Evolutionary conservation across 1,140 invertebrate genomes (phyloP), one percentile per base, ranked within the genome.

Genomic region (Drosophila triauraria): DNA sequence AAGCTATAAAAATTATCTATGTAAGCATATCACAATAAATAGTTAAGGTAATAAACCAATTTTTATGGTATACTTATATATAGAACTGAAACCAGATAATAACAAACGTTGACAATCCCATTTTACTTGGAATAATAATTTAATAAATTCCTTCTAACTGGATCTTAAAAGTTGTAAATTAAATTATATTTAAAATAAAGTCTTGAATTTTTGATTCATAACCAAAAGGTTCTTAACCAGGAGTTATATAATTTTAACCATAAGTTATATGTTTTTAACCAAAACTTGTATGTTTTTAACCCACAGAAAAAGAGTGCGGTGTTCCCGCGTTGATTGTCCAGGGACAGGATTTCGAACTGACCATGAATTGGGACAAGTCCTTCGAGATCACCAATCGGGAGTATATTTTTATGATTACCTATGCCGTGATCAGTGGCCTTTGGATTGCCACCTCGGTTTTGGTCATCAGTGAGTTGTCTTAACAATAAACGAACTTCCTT

Each of bases 381-480:
- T 77, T 48, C 27, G 35, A 13, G 7, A 50, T 92, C 7, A 84
- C 82, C 10, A 40, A 92, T 57, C 68, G 91, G 8, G 83, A 80
- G 40, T 91, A 72, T 30, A 87, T 91, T 27, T 90, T 92, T 20
- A 70, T 92, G 70, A 76, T 92, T 8, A 72, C 63, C 50, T 92
- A 92, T 74, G 88, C 91, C 1, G 85, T 74, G 30, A 17, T 92
- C n/a, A 92, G 91, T 56, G 82, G 80, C 1, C 30, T 91, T 1
- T 92, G 91, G 91, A 38, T 92, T 5, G 77, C 87, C 15, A 77
- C 91, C 12, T 92, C 91, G 2, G 50, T 67, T 15, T 35, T 91
- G 10, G 65, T 92, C 4, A 82, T 91, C 20, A 48, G 90, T 91
- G 27, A 86, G 90, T 84, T 56, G 0, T 38, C n/a, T 5, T n/a